These are phyloP conservation scores for Etia nguti DNA, from an alignment of 2,113 vertebrate genomes.

Conservation along the genomic window DNA sequence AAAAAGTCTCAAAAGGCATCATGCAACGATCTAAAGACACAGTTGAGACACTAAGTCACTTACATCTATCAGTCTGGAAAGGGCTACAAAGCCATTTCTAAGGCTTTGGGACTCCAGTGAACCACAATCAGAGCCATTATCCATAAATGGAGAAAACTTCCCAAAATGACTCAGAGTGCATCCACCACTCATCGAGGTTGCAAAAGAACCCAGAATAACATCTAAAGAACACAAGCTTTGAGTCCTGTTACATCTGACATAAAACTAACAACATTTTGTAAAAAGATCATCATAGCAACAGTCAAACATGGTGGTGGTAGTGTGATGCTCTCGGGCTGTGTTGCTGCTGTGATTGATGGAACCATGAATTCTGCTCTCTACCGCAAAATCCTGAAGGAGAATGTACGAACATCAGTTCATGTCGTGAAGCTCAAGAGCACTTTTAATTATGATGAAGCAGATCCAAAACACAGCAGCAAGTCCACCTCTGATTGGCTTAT, in stretches of 20 bases:
- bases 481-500: not conserved
- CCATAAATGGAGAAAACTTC: not conserved
- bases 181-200: not conserved
- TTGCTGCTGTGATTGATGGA: not conserved
- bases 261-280: not conserved
- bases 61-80: not conserved
- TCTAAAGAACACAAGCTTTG: not conserved
- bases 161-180: not conserved
- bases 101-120: not conserved
- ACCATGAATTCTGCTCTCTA: not conserved
- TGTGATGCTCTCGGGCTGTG: accelerated
- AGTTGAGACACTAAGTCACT: not conserved
- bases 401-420: not conserved
- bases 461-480: not conserved
- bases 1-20: not conserved
- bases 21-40: accelerated
- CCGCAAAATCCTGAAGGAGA: not conserved
- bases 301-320: not conserved
- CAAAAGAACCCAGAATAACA: not conserved
- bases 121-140: not conserved
- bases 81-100: not conserved
- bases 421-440: not conserved
- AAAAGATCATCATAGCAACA: not conserved
- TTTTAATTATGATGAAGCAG: not conserved
- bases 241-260: not conserved